Evolutionary conservation across 2,113 vertebrate species (phyloP).

Genomic region (Stomatorhinus ivindoensis): DNA sequence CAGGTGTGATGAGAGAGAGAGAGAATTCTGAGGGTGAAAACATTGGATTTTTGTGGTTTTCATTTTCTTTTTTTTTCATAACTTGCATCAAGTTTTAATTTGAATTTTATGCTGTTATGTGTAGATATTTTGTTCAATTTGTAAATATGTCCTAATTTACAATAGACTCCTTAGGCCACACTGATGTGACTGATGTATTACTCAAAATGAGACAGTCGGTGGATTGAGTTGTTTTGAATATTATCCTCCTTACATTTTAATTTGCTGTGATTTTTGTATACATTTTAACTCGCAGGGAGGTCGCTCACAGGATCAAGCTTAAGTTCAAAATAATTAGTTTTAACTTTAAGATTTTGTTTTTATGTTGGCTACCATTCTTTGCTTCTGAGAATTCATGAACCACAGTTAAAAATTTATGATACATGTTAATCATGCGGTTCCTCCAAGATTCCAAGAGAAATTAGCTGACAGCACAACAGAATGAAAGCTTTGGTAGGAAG

Average conservation of each 20-base stretch:
- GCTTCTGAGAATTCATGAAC: constrained; percentile 44
- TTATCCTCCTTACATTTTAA: constrained; percentile 56
- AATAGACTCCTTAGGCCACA: constrained; percentile 61
- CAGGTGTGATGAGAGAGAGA: neutral
- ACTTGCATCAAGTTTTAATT: constrained; percentile 99
- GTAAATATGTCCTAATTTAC: constrained; percentile 77
- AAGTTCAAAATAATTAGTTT: constrained; percentile 32
- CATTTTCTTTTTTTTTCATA: constrained; percentile 76
- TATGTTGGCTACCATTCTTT: constrained; percentile 43
- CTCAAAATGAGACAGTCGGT: constrained; percentile 52
- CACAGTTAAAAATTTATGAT: constrained; percentile 25
- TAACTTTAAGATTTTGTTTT: constrained; percentile 45
- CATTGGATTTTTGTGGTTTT: constrained; percentile 75
- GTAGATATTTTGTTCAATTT: constrained; percentile 91
- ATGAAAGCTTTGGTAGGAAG: constrained; percentile 28
- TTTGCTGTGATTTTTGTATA: constrained; percentile 63
- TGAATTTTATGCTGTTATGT: constrained; percentile 75
- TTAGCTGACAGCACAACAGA: constrained; percentile 19
- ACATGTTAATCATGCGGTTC: neutral
- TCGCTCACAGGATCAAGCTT: neutral
- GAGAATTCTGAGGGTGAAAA: constrained; percentile 58
- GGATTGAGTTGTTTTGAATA: constrained; percentile 58
- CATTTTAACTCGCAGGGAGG: constrained; percentile 17
- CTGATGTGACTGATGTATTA: constrained; percentile 52
- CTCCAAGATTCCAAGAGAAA: neutral